Base-by-base conservation (phyloP, 1,140 invertebrate genomes). In the Papilio aristodemus region DNA sequence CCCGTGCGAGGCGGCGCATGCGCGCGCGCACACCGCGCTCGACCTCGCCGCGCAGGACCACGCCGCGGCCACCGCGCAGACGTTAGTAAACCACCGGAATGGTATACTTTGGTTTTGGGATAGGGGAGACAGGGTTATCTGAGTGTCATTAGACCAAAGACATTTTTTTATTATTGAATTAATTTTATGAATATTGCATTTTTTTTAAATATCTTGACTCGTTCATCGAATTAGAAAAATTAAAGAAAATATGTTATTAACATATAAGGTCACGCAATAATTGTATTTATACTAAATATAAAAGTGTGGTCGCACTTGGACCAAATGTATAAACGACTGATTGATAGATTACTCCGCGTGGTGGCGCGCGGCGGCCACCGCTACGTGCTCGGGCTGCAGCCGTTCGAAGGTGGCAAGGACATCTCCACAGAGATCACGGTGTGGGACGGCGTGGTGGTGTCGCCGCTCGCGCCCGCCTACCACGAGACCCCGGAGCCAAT, bases 11-110 rank as follows among this genome's bases (percentile, higher is more conserved):
- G 95, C 95, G 43, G 96, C 96, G 0, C 96, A 95, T 73, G 95
- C 97, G 36, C 93, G 98, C 13, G 96, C 98, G 4, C 98, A 99
- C 84, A 97, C 97, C 19, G 94, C 95, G 1, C 95, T 99, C 93
- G 95, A 96, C 0, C 92, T 99, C n/a, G 97, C 98, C 81, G 97
- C 99, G 87, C 97, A 99, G 92, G 98, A 99, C 92, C 92, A 95
- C 58, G 96, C 98, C 58, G 98, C 98, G 82, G 94, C 97, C 77
- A 98, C 98, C 22, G 97, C 98, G 1, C 96, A 97, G 91, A 92
- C 91, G 86, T 89, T 7, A 74, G 83, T 75, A 73, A 38, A 64
- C n/a, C 11, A 13, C 25, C 3, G 13, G 27, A 3, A 6, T 32
- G 27, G 6, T 32, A 5, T n/a, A n/a, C n/a, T n/a, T n/a, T n/a